phyloP scores from a whole-genome alignment of 2,797 vertebrate genomes.

The Sebastiscus albofasciatus region DNA sequence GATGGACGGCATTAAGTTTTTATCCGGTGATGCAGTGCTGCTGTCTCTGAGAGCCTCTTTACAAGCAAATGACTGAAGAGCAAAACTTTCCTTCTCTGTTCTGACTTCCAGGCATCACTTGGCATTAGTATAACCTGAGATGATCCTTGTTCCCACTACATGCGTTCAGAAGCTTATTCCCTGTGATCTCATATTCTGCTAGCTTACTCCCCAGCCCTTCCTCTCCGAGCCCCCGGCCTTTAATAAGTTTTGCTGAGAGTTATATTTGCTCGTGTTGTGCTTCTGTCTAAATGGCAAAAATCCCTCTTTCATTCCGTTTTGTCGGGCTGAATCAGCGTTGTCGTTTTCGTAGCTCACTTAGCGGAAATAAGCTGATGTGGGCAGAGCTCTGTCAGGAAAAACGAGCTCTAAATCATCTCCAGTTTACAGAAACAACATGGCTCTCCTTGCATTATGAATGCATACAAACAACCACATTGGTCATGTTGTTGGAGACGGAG shows the following conservation, averaged over 20 bases:
- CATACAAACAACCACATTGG: slow-evolving; percentile 20
- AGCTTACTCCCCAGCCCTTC: slow-evolving; percentile 37
- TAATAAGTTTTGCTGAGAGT: slow-evolving; percentile 75
- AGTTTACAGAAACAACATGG: slow-evolving; percentile 43
- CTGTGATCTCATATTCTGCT: slow-evolving; percentile 74
- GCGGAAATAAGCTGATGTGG: slow-evolving; percentile 71
- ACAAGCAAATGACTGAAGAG: slow-evolving; percentile 66
- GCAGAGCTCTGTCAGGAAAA: slow-evolving; percentile 55
- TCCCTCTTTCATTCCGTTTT: slow-evolving; percentile 52
- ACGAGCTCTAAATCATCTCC: slow-evolving; percentile 41
- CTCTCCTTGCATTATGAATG: slow-evolving; percentile 43
- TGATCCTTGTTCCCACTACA: slow-evolving; percentile 68
- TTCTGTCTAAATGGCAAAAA: slow-evolving; percentile 68
- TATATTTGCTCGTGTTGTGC: slow-evolving; percentile 74
- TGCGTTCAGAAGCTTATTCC: slow-evolving; percentile 68
- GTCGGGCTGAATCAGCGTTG: slow-evolving; percentile 71
- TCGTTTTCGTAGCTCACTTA: slow-evolving; percentile 56
- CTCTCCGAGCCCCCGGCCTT: slow-evolving; percentile 43
- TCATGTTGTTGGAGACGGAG: slow-evolving; percentile 17
- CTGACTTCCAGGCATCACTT: slow-evolving; percentile 72
- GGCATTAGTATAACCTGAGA: slow-evolving; percentile 71
- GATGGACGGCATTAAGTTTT: slow-evolving; percentile 78
- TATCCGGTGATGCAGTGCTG: slow-evolving; percentile 68
- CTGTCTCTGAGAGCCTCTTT: slow-evolving; percentile 69
- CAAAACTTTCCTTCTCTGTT: slow-evolving; percentile 68